Evolutionary conservation across 1,140 invertebrate genomes (phyloP), one percentile per base, ranked within the genome.

Genomic region (Micrasema minimum): DNA sequence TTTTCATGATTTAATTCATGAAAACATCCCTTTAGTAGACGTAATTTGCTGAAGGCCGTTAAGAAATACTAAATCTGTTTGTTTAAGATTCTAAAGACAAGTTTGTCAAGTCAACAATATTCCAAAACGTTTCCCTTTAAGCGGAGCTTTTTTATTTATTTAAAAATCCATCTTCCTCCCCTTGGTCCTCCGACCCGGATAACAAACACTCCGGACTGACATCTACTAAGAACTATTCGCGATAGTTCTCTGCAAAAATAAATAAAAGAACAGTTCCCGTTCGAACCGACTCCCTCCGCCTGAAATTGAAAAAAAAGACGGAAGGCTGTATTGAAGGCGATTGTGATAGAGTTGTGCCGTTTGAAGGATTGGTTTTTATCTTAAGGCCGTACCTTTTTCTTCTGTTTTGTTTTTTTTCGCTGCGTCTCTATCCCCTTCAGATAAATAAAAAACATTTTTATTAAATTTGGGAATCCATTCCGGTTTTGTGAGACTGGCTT

Each of bases 151-250:
- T 46, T n/a, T 16, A n/a, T 53, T 31, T 53, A 53, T 31, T 31
- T 31, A 4, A 31, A 31, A 31, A 53, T 23, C 51, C 51, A n/a
- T n/a, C 41, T 43, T 14, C 26, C 50, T 16, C 12, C 51, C 51
- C 26, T 31, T 20, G 7, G 12, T 43, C 31, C 61, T 50, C 46
- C 65, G 10, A 18, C 55, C 55, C 18, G 31, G 46, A 51, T 53
- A 51, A 50, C 57, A 66, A 59, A 73, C 61, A 66, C 45, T 22
- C 61, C 45, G 50, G 43, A n/a, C 23, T 69, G 61, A 55, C 67
- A 70, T 64, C 57, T 20, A 62, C 59, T 70, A 37, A 70, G 43
- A 70, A 70, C 68, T 70, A 66, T 66, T 22, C 59, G 57, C 64
- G 66, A 31, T 57, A 68, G 51, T 70, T 66, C 64, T 55, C 53